Evolutionary conservation across 1,140 invertebrate species (phyloP).

Genomic region (Nephila pilipes): DNA sequence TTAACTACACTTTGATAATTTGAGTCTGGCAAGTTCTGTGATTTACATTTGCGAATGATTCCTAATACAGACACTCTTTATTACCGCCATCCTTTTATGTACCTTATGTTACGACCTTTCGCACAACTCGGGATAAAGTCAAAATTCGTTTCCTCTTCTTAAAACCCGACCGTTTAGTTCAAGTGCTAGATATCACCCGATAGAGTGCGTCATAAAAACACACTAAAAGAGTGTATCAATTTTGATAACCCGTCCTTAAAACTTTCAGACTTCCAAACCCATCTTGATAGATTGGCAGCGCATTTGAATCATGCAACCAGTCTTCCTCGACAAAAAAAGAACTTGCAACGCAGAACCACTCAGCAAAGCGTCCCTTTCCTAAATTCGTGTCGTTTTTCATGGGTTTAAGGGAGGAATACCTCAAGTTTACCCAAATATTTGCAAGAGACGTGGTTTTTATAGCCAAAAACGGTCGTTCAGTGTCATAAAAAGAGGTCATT

Average conservation of each 20-base stretch:
- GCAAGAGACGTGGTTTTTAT: constrained; percentile 29
- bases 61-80: too few relatives aligned
- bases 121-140: too few relatives aligned
- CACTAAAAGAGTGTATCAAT: not conserved
- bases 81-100: too few relatives aligned
- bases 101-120: too few relatives aligned
- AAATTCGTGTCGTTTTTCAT: not conserved
- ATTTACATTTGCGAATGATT: too few relatives aligned
- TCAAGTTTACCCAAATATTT: constrained; percentile 32
- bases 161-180: not conserved
- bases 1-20: too few relatives aligned
- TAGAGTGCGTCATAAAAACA: constrained; percentile 6
- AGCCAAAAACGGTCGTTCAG: constrained; percentile 10
- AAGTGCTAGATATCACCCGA: not conserved
- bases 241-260: not conserved
- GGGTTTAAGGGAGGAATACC: not conserved
- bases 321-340: not conserved
- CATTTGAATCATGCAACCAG: not conserved
- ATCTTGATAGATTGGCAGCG: not conserved
- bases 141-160: too few relatives aligned
- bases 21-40: too few relatives aligned
- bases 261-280: not conserved
- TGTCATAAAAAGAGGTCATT: constrained; percentile 23
- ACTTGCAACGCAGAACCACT: not conserved
- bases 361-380: not conserved